Base-by-base conservation (phyloP, 1,140 invertebrate species). In the Drosophila baimaii region DNA sequence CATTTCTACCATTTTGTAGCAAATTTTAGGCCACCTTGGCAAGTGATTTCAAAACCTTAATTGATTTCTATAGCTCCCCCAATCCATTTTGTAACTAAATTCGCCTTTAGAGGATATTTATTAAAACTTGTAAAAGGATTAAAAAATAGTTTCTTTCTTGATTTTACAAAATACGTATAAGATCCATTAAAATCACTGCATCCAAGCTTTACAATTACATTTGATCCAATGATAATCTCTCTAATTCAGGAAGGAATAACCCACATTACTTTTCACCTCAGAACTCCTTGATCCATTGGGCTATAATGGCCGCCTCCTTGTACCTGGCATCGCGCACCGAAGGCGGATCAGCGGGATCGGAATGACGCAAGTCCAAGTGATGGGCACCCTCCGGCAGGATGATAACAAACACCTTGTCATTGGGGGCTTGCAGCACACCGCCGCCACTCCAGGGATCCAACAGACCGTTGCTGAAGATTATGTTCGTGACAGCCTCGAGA, bases 381-480 rank as follows among this genome's bases (percentile, higher is more conserved):
- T 99, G 98, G 9, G 98, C 98, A 1, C 95, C 97, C 92, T 98
- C 95, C 4, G 96, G 95, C 57, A 99, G 96, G 15, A 98, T 93
- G 3, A 99, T 93, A 4, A 97, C 94, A 4, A 95, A 88, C 0
- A 97, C 93, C 10, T 94, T 93, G 6, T 93, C 92, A 27, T 95
- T 96, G 2, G 97, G 85, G 56, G 95, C 95, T 74, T 94, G 93
- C 21, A 97, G 81, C n/a, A 99, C 95, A 29, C 98, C 98, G 75
- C 98, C 98, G 75, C 95, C 95, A 43, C 96, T 96, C 98, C 98
- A 99, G 3, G 98, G 98, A 93, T 99, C 98, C 9, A 92, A 27
- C 8, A 92, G 46, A 1, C 92, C 92, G 49, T 92, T 92, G 61
- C 90, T 91, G 15, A 92, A 92, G 12, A 92, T 91, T 21, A 97